phyloP scores from a whole-genome alignment of 2,113 vertebrate genomes.

The Anolis sagrei region DNA sequence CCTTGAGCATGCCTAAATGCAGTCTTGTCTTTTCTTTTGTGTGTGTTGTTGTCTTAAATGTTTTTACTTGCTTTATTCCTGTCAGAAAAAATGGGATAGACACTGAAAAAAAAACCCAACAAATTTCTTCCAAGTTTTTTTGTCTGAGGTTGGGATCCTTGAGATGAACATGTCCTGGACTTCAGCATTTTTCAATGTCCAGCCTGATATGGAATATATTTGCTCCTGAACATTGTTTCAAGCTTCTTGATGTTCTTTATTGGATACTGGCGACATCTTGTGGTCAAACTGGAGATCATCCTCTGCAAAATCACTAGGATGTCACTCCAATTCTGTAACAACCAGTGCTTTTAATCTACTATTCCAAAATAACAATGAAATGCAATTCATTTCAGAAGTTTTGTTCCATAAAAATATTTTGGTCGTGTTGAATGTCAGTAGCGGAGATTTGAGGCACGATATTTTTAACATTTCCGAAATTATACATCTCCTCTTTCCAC shows the following conservation, averaged over 20 bases:
- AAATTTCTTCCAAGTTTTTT: not conserved
- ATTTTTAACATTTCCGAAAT: not conserved
- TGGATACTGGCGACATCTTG: slow-evolving; percentile 33
- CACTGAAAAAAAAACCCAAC: too few relatives aligned
- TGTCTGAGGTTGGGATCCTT: not conserved
- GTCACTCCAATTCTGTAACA: not conserved
- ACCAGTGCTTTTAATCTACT: not conserved
- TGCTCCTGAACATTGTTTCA: not conserved
- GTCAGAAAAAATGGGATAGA: too few relatives aligned
- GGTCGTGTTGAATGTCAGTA: not conserved
- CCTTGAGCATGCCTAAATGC: too few relatives aligned
- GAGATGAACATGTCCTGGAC: not conserved
- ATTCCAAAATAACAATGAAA: not conserved
- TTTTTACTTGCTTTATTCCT: too few relatives aligned
- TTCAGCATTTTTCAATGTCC: not conserved
- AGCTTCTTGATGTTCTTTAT: not conserved
- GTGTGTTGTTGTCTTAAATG: not conserved
- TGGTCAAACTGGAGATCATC: slow-evolving; percentile 24
- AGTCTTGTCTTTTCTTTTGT: not conserved
- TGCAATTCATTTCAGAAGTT: not conserved
- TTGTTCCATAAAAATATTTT: not conserved
- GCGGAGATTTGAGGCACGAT: not conserved
- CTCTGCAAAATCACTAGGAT: not conserved
- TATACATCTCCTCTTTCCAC: too few relatives aligned
- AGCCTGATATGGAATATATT: not conserved